Conservation (phyloP, 2,113 vertebrate species). For the Junco hyemalis region DNA sequence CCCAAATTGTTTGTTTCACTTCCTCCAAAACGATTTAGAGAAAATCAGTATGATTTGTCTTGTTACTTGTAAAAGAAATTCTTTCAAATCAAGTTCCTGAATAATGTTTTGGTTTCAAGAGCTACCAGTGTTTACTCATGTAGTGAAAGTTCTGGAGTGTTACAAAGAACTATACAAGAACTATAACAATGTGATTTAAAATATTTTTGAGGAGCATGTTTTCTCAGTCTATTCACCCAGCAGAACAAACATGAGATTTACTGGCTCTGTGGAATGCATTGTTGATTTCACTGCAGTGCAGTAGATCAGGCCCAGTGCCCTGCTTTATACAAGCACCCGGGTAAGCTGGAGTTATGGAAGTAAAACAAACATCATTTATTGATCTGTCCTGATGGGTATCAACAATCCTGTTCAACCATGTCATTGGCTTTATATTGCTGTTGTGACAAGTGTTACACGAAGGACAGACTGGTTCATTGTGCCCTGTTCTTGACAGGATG, state of each 20-base stretch:
- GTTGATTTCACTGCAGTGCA: slow-evolving; percentile 51
- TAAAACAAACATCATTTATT: not conserved
- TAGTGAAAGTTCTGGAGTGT: not conserved
- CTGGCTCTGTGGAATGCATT: not conserved
- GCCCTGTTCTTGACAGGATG: not conserved
- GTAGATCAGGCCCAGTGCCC: not conserved
- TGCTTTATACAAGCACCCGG: not conserved
- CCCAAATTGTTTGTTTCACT: not conserved
- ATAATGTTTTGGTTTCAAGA: not conserved
- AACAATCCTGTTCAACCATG: not conserved
- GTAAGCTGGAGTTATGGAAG: not conserved
- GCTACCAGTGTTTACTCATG: not conserved
- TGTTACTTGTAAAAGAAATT: not conserved
- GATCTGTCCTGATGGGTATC: not conserved
- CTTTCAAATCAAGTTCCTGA: not conserved
- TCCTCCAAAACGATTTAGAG: not conserved
- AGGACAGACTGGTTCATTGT: not conserved
- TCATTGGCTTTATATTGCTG: not conserved
- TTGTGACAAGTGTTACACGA: not conserved
- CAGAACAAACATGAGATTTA: not conserved
- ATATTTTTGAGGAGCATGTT: not conserved
- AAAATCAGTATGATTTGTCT: not conserved
- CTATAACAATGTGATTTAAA: not conserved
- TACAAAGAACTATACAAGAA: not conserved
- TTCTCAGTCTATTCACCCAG: not conserved